phyloP scores from a whole-genome alignment of 2,797 vertebrate genomes.

The Lycodopsis pacificus region DNA sequence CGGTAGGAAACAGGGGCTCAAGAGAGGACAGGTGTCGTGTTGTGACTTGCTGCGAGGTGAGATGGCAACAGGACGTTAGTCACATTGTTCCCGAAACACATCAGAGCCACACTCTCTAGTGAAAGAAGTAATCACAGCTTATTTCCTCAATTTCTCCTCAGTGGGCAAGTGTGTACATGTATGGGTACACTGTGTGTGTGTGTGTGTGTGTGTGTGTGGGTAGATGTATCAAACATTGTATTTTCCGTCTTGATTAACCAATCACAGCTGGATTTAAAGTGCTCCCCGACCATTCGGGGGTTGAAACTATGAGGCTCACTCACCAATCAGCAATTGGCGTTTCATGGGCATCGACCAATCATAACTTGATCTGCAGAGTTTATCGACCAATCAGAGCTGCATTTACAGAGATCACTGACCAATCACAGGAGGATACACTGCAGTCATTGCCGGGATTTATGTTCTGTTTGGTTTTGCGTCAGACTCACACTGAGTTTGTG shows the following conservation, averaged over 20 bases:
- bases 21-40: conserved; percentile 10
- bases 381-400: conserved; percentile 53
- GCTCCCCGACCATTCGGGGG: conserved; percentile 10
- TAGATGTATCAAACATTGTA: neutral
- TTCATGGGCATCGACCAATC: conserved; percentile 24
- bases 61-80: conserved; percentile 37
- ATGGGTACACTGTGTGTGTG: neutral
- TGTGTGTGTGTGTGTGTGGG: conserved; percentile 6
- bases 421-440: conserved; percentile 45
- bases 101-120: neutral
- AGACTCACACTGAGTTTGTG: neutral
- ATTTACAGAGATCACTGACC: conserved; percentile 44
- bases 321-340: conserved; percentile 7
- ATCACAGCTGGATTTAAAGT: conserved; percentile 52
- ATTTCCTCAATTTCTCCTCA: conserved; percentile 12
- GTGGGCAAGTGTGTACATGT: neutral
- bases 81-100: neutral
- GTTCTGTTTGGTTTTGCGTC: conserved; percentile 4
- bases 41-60: conserved; percentile 19
- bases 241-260: conserved; percentile 46
- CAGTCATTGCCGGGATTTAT: conserved; percentile 20
- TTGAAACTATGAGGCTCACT: conserved; percentile 20
- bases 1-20: neutral
- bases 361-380: conserved; percentile 13
- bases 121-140: conserved; percentile 25